A percentile compares a stretch with the other conserved stretches of the same genome.
Evolutionary conservation across 2,797 vertebrate genomes (phyloP).

Genomic region (Mus spretus): DNA sequence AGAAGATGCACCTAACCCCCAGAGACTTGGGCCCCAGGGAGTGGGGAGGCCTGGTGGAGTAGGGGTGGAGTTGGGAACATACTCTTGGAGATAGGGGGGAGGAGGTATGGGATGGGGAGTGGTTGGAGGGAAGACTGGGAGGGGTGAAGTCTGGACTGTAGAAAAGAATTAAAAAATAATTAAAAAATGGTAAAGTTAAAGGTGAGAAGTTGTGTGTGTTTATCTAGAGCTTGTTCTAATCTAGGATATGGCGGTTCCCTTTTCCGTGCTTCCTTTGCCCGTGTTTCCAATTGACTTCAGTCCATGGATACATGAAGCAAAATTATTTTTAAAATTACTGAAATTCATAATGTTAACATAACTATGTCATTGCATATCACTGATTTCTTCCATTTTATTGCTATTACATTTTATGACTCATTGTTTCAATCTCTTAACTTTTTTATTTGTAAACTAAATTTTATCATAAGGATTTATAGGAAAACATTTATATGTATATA

Average conservation of each 20-base stretch:
- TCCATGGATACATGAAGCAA: neutral
- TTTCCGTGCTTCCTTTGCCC: neutral
- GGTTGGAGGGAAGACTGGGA: no score
- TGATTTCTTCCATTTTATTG: neutral
- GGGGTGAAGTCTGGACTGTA: no score
- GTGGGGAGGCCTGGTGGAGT: no score
- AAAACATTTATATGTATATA: neutral
- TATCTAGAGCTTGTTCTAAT: neutral
- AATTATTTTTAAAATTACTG: neutral
- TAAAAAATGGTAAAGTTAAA: neutral
- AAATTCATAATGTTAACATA: neutral
- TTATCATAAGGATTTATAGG: neutral
- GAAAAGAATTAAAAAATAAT: no score
- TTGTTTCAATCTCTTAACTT: neutral
- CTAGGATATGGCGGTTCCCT: neutral
- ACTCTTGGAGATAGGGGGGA: no score
- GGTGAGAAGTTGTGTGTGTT: neutral
- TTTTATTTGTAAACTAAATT: neutral
- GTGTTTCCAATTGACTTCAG: neutral
- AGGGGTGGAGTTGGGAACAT: no score
- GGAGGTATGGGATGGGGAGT: no score
- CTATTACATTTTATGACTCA: neutral
- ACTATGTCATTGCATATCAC: neutral
- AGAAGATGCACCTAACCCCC: no score
- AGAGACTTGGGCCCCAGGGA: no score